phyloP scores from a whole-genome alignment of 2,797 vertebrate genomes.

The Setipinna tenuifilis region DNA sequence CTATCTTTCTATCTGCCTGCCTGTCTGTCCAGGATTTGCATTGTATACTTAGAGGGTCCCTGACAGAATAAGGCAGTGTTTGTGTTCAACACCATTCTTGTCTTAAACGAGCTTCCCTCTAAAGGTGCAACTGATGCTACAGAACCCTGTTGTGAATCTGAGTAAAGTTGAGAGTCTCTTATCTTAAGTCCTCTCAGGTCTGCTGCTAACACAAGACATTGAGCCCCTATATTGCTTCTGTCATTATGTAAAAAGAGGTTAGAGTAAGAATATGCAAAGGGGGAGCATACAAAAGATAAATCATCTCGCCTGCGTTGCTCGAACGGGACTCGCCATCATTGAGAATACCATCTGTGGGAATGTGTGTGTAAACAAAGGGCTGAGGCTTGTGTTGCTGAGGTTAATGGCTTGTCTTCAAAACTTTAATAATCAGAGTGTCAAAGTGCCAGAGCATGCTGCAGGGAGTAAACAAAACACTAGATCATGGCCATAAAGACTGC shows the following conservation, averaged over 20 bases:
- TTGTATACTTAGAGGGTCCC: too few species aligned
- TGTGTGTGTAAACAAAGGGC: background rate
- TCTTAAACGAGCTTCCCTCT: background rate
- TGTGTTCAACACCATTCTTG: background rate
- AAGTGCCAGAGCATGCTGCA: background rate
- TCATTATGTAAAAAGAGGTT: background rate
- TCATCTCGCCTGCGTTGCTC: background rate
- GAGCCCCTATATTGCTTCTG: background rate
- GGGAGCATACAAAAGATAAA: background rate
- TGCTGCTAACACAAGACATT: background rate
- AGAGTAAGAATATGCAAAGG: background rate
- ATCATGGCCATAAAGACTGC: slow-evolving; percentile 11
- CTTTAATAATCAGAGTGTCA: background rate
- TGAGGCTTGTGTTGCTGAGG: background rate
- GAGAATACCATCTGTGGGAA: background rate
- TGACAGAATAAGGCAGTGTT: background rate
- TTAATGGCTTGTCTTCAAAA: background rate
- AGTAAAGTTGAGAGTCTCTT: background rate
- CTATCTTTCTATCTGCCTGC: too few species aligned
- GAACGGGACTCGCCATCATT: background rate
- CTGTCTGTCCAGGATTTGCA: too few species aligned
- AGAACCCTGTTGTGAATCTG: background rate
- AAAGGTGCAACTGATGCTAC: background rate
- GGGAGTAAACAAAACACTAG: background rate
- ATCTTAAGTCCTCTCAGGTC: background rate